Conservation (phyloP, 2,113 vertebrate genomes). For the Corythornis madagascariensis region DNA sequence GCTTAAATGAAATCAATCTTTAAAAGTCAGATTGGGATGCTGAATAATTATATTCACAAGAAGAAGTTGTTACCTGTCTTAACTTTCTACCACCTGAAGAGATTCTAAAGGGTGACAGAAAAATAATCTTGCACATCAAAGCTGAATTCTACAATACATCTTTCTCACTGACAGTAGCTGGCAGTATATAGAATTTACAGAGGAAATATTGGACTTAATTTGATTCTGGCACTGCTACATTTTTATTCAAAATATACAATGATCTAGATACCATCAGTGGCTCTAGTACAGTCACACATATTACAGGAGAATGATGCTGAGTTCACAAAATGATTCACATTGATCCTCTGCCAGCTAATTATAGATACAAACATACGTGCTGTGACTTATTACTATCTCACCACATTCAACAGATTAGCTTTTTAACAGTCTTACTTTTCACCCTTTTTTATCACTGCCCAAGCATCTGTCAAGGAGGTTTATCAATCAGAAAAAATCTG, state of each 20-base stretch:
- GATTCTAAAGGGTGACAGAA: not conserved
- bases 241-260: not conserved
- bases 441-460: not conserved
- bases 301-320: not conserved
- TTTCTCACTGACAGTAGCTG: not conserved
- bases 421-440: not conserved
- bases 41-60: not conserved
- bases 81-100: not conserved
- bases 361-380: not conserved
- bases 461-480: not conserved
- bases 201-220: not conserved
- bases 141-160: not conserved
- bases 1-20: not conserved
- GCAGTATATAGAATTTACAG: not conserved
- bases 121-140: fast-evolving
- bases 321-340: not conserved
- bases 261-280: not conserved
- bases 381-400: not conserved
- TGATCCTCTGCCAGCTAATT: not conserved
- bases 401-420: not conserved
- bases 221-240: not conserved
- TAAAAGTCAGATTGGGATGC: not conserved
- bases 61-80: not conserved
- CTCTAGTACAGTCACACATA: not conserved
- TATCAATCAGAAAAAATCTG: not conserved